Base-by-base conservation (phyloP, 2,888 invertebrate species). In the Diadegma fenestrale region DNA sequence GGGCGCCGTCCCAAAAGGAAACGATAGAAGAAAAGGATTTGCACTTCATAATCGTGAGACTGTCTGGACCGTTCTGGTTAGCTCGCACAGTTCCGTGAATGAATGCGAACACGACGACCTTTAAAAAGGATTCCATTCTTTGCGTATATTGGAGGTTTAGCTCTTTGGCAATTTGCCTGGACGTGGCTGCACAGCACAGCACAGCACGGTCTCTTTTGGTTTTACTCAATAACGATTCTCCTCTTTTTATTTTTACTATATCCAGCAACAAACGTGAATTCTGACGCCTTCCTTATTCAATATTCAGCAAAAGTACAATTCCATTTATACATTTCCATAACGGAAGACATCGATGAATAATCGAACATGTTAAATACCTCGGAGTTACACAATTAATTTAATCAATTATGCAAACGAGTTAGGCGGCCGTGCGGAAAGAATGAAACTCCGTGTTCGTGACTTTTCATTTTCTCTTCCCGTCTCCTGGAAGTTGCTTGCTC, bases 31-130 rank as follows among this genome's bases (percentile, higher is more conserved):
- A 91, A 92, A 92, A 90, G 91, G 90, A 92, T 92, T 91, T 91
- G 91, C 89, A 91, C 91, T 92, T 92, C 91, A 91, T 91, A 91
- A 92, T 92, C 92, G 92, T 92, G 92, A 92, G 92, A 92, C 91
- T 91, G 92, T 91, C 92, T 91, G 92, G 91, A 63, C 86, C 87
- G 88, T 89, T 89, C 90, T 41, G 64, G 37, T 72, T 80, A 61
- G 45, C 75, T 81, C 45, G 45, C 68, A 51, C 69, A 54, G 76
- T 14, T 75, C 37, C 66, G 64, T 61, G 72, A 58, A 86, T 91
- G 91, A 92, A 92, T 91, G 90, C 90, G 88, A 89, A 89, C 88
- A 86, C 89, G 88, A 89, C 51, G 26, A 26, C 90, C 90, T 91
- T 92, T 90, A 90, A 91, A 91, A 92, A 92, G 85, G 75, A 81